Evolutionary conservation across 2,113 vertebrate species (phyloP).

Genomic region (Sminthopsis crassicaudata): DNA sequence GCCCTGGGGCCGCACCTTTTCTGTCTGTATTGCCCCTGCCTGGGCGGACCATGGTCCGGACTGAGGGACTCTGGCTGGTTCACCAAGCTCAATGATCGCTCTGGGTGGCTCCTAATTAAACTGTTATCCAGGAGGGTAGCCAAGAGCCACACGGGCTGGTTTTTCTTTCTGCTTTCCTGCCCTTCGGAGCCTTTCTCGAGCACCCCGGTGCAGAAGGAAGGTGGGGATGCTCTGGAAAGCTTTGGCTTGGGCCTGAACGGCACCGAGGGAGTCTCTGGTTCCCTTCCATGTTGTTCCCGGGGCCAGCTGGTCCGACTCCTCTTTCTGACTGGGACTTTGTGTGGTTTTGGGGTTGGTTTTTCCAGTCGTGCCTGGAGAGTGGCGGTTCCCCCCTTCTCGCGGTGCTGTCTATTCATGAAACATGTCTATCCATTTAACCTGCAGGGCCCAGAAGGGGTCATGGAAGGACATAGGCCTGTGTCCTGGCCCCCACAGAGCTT

Average conservation of each 20-base stretch:
- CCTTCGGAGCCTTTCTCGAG: slow-evolving; percentile 54
- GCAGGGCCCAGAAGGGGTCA: too few relatives aligned
- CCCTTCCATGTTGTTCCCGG: slow-evolving; percentile 11
- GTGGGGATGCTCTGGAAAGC: slow-evolving; percentile 15
- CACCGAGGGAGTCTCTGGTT: slow-evolving; percentile 67
- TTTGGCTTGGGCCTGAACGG: slow-evolving; percentile 2
- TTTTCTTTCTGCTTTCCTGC: slow-evolving; percentile 54
- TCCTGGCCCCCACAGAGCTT: background rate
- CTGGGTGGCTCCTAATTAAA: slow-evolving; percentile 80
- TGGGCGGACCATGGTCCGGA: slow-evolving; percentile 73
- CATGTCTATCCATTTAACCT: background rate
- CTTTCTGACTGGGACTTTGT: slow-evolving; percentile 12
- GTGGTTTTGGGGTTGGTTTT: slow-evolving; percentile 25
- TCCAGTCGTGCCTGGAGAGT: background rate
- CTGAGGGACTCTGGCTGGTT: slow-evolving; percentile 55
- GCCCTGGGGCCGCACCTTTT: slow-evolving; percentile 60
- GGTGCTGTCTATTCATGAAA: background rate
- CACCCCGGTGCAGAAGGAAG: slow-evolving; percentile 13
- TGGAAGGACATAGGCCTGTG: too few relatives aligned
- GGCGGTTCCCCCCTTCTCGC: background rate
- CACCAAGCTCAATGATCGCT: slow-evolving; percentile 70
- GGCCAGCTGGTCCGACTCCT: slow-evolving; percentile 38
- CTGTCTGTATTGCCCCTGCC: slow-evolving; percentile 49
- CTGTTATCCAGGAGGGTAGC: slow-evolving; percentile 71
- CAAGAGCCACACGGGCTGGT: slow-evolving; percentile 56